Evolutionary conservation across 2,888 invertebrate species (phyloP), one percentile per base, ranked within the genome.

Genomic region (Xanthia icteritia): DNA sequence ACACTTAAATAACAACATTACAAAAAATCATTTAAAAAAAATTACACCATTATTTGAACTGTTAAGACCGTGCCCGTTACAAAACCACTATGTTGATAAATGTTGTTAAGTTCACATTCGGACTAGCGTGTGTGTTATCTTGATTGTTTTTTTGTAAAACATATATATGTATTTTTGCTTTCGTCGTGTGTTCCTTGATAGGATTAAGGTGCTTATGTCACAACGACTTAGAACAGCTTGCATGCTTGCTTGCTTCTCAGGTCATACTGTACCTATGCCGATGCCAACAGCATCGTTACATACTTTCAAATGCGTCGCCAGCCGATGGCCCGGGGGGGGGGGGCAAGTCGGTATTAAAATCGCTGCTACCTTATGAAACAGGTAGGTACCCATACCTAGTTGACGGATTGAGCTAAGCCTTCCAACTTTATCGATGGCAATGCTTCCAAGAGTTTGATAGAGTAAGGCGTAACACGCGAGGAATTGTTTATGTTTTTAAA

Each of bases 111-210:
- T 67, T 60, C 39, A 60, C 3, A 48, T 48, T 45, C 56, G 23
- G 36, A 65, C 23, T 31, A 67, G 31, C 36, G 45, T 23, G 61
- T 5, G 20, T 73, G 70, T 81, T 81, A 77, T 71, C 71, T 75
- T 82, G 78, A 86, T 87, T 86, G 78, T 48, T 54, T 83, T 66
- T 76, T 67, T 70, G 58, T 65, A 39, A 60, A 69, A 86, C 86
- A 84, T 54, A 51, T 1, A 36, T 31, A 31, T n/a, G n/a, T 2
- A 31, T 58, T 69, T 65, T 23, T 13, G 36, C 42, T 64, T 65
- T 69, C n/a, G 27, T 36, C 1, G 42, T 65, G 15, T 74, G 79
- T 83, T 54, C 31, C 67, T 73, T 70, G 23, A 77, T 77, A 54
- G 74, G 58, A 74, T 60, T 45, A 45, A n/a, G 39, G 42, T 65